These are phyloP conservation scores for Diglossa cyanea DNA, from an alignment of 2,797 vertebrate genomes.

Conservation along the genomic window DNA sequence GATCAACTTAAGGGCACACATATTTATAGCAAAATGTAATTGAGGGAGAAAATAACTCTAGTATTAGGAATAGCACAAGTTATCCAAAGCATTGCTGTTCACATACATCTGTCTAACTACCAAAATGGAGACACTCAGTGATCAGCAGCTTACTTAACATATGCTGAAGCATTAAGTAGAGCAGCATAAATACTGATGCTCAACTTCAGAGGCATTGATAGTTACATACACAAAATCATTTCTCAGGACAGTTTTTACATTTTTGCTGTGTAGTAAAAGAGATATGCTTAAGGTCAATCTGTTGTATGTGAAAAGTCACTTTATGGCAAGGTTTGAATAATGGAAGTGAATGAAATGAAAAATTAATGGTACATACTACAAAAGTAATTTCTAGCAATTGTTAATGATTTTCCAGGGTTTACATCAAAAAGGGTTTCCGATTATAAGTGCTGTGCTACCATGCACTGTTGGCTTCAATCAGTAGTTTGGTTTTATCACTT, in stretches of 20 bases:
- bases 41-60: conserved; percentile 63
- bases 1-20: conserved; percentile 64
- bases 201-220: neutral
- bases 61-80: conserved; percentile 62
- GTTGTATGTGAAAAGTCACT: neutral
- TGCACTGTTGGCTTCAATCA: neutral
- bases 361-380: neutral
- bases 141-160: neutral
- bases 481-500: neutral
- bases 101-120: conserved; percentile 36
- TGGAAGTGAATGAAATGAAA: neutral
- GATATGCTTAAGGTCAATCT: neutral
- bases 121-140: neutral
- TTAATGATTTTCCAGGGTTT: neutral
- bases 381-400: neutral
- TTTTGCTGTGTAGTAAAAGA: neutral
- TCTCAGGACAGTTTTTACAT: neutral
- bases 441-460: neutral
- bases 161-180: neutral
- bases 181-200: neutral
- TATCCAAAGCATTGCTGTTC: conserved; percentile 42
- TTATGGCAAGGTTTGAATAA: neutral
- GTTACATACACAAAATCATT: neutral
- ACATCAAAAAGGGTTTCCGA: neutral
- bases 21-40: conserved; percentile 72